phyloP scores from a whole-genome alignment of 1,140 invertebrate species.

The Drosophila chauvacae region DNA sequence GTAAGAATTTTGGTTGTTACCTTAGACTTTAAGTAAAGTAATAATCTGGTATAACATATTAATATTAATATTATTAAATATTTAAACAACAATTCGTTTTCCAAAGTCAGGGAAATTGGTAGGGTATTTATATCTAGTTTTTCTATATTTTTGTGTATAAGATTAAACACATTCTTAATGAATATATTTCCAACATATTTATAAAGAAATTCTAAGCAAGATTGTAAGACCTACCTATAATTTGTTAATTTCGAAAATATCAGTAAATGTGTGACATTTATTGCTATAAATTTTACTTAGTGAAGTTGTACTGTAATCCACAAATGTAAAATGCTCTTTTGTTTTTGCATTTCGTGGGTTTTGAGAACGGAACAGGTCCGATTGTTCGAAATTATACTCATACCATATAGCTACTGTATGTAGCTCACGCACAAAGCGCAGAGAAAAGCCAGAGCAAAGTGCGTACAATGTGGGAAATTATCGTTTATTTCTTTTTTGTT shows the following conservation, averaged over 20 bases:
- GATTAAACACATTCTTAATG: not conserved
- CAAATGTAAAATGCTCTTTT: slow-evolving; percentile 26
- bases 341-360: slow-evolving; percentile 26
- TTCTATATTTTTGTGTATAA: not conserved
- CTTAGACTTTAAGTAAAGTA: not conserved
- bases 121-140: not conserved
- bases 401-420: not conserved
- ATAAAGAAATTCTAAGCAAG: not conserved
- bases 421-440: slow-evolving; percentile 32
- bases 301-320: slow-evolving; percentile 1
- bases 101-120: not conserved
- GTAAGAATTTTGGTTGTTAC: not conserved
- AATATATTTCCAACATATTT: not conserved
- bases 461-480: slow-evolving; percentile 52
- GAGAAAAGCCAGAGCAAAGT: slow-evolving; percentile 28
- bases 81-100: not conserved
- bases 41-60: not conserved
- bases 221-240: not conserved
- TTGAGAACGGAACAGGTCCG: slow-evolving; percentile 30
- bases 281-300: not conserved
- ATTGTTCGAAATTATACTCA: slow-evolving; percentile 5
- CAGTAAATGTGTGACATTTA: not conserved
- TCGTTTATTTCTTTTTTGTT: slow-evolving; percentile 19
- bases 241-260: not conserved
- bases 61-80: not conserved